Base-by-base conservation (phyloP, 2,888 invertebrate genomes). In the Leistus spinibarbis region DNA sequence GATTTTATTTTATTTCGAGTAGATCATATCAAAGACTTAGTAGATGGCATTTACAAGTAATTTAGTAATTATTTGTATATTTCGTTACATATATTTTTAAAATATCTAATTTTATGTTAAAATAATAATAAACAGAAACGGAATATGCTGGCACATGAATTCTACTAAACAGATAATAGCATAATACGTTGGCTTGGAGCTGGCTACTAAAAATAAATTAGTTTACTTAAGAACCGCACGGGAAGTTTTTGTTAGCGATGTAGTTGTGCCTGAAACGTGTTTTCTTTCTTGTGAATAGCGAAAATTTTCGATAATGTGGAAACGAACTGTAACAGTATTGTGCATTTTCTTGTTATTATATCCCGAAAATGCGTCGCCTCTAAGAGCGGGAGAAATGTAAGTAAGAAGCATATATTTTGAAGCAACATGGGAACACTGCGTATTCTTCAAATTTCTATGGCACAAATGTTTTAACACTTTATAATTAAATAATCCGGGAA, bases 201-300 rank as follows among this genome's bases (percentile, higher is more conserved):
- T 73, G 54, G 67, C 20, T 54, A 67, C 73, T 73, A 73, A 73
- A 73, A 73, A 73, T 73, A 73, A 73, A 73, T 73, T 73, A 73
- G 66, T 73, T 67, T 67, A 73, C 73, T 66, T 53, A 54, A 56
- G 65, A 72, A 65, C 20, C 69, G 64, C 22, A 71, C 67, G 57
- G 60, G 53, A 67, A 22, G 60, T 27, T 67, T 67, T 73, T 73
- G 60, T 54, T 73, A 73, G 54, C 53, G 56, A 22, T 17, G 63
- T 23, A 54, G 67, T 23, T 3, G 57, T 24, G 54, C 62, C 67
- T 67, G 53, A 66, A 67, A 66, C 66, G 67, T 67, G 60, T 67
- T 60, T 66, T 67, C 60, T 62, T 54, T 67, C 65, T 57, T 56
- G 13, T 40, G 16, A 62, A 24, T 24, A 62, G 53, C 60, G 17